Percentiles rank a stretch among this genome's conserved stretches.
These are phyloP conservation scores for Tetraneura akinire DNA, from an alignment of 1,140 invertebrate genomes.

Conservation along the genomic window DNA sequence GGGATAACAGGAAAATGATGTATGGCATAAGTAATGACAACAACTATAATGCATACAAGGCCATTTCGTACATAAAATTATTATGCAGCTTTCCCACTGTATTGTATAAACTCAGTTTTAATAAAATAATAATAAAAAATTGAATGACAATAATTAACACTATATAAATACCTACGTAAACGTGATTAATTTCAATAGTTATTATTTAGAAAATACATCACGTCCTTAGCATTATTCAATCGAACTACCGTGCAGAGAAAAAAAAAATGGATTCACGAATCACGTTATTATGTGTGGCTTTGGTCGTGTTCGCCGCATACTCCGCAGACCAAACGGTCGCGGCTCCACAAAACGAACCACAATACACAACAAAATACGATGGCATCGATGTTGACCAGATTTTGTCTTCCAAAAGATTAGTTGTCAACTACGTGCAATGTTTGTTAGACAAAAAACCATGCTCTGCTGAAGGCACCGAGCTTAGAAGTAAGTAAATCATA, in stretches of 20 bases:
- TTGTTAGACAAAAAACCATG: constrained; percentile 62
- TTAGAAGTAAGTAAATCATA: constrained; percentile 62
- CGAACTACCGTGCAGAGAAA: too few species aligned
- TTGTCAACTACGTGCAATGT: constrained; percentile 63
- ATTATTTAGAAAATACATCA: neutral
- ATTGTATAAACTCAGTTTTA: neutral
- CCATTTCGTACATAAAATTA: neutral
- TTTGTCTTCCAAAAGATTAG: constrained; percentile 60
- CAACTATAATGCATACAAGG: constrained; percentile 17
- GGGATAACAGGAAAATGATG: constrained; percentile 2
- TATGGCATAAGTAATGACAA: neutral
- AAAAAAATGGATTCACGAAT: constrained; percentile 23
- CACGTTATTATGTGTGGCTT: too few species aligned
- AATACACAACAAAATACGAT: too few species aligned
- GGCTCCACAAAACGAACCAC: too few species aligned
- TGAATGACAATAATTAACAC: too few species aligned
- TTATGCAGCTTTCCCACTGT: neutral
- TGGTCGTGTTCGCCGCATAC: too few species aligned
- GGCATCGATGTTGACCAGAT: constrained; percentile 62
- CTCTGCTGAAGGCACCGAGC: constrained; percentile 61
- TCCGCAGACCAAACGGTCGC: too few species aligned
- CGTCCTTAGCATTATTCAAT: neutral
- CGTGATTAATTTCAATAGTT: neutral
- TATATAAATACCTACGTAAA: neutral
- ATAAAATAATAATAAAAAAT: neutral